phyloP scores from a whole-genome alignment of 2,113 vertebrate genomes.

The Oryzias javanicus region DNA sequence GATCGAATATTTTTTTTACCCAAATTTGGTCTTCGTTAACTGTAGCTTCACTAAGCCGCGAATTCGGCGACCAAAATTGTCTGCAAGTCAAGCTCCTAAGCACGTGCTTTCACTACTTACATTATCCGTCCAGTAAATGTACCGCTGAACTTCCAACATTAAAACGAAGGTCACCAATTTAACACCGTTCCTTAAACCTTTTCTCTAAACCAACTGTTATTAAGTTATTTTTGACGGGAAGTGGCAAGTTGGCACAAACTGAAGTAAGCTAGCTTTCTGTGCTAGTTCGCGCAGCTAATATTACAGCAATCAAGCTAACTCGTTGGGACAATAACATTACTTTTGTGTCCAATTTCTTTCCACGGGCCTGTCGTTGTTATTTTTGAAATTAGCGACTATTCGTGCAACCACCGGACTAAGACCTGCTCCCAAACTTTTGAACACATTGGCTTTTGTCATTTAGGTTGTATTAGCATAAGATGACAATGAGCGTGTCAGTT shows the following conservation, averaged over 20 bases:
- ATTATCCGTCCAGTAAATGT: neutral
- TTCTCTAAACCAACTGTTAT: neutral
- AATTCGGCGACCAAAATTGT: neutral
- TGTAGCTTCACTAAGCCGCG: neutral
- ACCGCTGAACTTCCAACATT: fast-evolving
- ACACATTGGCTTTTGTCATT: constrained; percentile 15
- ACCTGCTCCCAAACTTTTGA: neutral
- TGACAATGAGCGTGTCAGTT: constrained; percentile 74
- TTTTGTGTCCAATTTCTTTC: neutral
- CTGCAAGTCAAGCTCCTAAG: constrained; percentile 38
- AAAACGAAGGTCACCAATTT: fast-evolving
- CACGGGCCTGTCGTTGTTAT: neutral
- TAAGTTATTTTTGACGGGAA: constrained; percentile 33
- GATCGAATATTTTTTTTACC: constrained; percentile 4
- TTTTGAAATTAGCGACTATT: neutral
- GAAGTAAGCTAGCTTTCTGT: constrained; percentile 50
- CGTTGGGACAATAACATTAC: constrained; percentile 58
- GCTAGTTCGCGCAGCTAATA: constrained; percentile 43
- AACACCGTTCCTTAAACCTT: neutral
- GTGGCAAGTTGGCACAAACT: constrained; percentile 58
- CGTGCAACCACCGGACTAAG: neutral
- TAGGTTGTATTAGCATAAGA: constrained; percentile 54
- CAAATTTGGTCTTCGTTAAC: constrained; percentile 1
- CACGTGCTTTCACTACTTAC: constrained; percentile 55
- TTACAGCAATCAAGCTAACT: constrained; percentile 8